Evolutionary conservation across 2,888 invertebrate genomes (phyloP), one percentile per base, ranked within the genome.

Genomic region (Andrena fulva): DNA sequence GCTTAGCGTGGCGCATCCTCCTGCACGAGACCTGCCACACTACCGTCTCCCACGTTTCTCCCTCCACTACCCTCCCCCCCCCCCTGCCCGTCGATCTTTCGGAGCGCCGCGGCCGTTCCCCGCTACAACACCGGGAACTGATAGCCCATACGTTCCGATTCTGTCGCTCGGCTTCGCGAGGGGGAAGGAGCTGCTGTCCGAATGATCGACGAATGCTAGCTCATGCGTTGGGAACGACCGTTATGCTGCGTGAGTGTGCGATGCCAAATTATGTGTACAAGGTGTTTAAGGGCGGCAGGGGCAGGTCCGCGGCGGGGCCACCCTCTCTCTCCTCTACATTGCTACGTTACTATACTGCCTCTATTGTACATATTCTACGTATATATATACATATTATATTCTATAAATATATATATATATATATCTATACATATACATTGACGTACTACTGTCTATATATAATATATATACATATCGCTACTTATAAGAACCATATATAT

Each of bases 311-410:
- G 92, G 92, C 91, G 91, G 93, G 93, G 92, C 90, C 92, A 92
- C 82, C 87, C 90, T 92, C 91, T 91, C 91, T 91, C 91, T 91
- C 91, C 91, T 91, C 91, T 92, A 90, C 91, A 91, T 93, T 93
- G 91, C 92, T 93, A 93, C 92, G 91, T 92, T 91, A 90, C 89
- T 93, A 89, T 89, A 92, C 90, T 93, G 92, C 92, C 93, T 93
- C 92, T 93, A 92, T 90, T 93, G 92, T 93, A 93, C 92, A 90
- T 91, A 90, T 91, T 89, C 87, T 92, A 89, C 86, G 90, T 89
- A 90, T 89, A 88, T 89, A 91, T 90, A 90, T 87, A 91, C 87
- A 90, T 87, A 88, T 85, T 84, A 85, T 86, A 86, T 88, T 84
- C 82, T 84, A 86, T 87, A 89, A 89, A 85, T 87, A 84, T 88